Evolutionary conservation across 2,797 vertebrate species (phyloP).

Genomic region (Macroramphosus scolopax): DNA sequence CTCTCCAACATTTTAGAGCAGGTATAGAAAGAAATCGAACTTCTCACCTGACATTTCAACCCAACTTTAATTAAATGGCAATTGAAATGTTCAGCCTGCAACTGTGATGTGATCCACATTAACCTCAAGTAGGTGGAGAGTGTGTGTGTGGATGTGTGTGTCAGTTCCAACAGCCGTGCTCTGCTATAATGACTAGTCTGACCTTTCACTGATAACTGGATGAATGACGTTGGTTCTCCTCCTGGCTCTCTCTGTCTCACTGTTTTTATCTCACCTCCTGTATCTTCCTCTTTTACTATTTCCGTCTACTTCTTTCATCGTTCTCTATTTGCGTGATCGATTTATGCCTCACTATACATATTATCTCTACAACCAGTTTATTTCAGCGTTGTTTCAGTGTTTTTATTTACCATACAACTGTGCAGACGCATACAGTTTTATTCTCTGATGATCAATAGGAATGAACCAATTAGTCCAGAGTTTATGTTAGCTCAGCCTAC

Average conservation of each 20-base stretch:
- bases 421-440: too few relatives aligned
- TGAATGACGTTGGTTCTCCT: constrained; percentile 52
- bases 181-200: constrained; percentile 63
- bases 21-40: constrained; percentile 6
- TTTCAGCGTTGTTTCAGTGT: too few relatives aligned
- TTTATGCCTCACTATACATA: too few relatives aligned
- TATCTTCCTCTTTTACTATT: not conserved
- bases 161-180: constrained; percentile 40
- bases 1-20: not conserved
- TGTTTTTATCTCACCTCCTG: not conserved
- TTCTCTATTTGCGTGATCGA: too few relatives aligned
- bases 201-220: constrained; percentile 65
- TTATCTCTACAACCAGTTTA: too few relatives aligned
- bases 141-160: constrained; percentile 8
- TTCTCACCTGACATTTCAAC: constrained; percentile 15
- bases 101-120: constrained; percentile 29
- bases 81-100: constrained; percentile 30
- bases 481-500: too few relatives aligned
- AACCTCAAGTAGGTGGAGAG: constrained; percentile 29
- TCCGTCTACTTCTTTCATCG: not conserved
- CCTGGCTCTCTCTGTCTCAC: constrained; percentile 1
- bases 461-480: too few relatives aligned
- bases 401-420: too few relatives aligned
- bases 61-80: constrained; percentile 41
- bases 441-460: too few relatives aligned